Base-by-base conservation (phyloP, 2,797 vertebrate genomes). In the Syngnathus rostellatus region DNA sequence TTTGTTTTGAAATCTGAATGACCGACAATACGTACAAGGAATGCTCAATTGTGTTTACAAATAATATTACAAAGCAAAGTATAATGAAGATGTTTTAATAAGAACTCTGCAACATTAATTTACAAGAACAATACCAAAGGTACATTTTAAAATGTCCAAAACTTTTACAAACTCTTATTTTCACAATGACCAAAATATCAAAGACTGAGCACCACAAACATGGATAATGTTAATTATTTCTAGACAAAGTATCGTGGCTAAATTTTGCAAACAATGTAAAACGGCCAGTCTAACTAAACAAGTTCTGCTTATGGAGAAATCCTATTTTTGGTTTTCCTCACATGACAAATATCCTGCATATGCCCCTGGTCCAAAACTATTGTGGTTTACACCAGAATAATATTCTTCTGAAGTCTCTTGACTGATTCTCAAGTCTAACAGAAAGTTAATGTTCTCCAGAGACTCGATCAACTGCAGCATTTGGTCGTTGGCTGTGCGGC, bases 391-490 rank as follows among this genome's bases (percentile, higher is more conserved):
- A 31, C 31, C 54, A 31, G 54, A 25, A 31, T 12, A 12, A 57
- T 16, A 6, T 57, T 6, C 25, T 8, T 25, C 55, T 57, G 25
- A 57, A 8, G 17, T 14, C 31, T 54, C n/a, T 31, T 10, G 53
- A 31, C 41, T 6, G 55, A 31, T 17, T 16, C 14, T 31, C 25
- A 16, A 7, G 14, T 12, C 12, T 16, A 3, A 37, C 25, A 17
- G 6, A 37, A 7, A 17, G 37, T 25, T 17, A 8, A 37, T 7
- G 55, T 37, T 7, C 55, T 57, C 55, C 25, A 17, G 14, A 11
- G 73, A 72, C 72, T 73, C 7, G 73, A 95, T 91, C 79, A 90
- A 82, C 82, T 87, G 87, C 71, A 90, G 79, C 68, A 95, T 82
- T 50, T 77, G 74, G 68, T 93, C 89, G 17, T 94, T 94, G 48